Percentiles rank a stretch among this genome's conserved stretches.
phyloP scores from a whole-genome alignment of 2,888 invertebrate genomes.

The Esperia sulphurella region DNA sequence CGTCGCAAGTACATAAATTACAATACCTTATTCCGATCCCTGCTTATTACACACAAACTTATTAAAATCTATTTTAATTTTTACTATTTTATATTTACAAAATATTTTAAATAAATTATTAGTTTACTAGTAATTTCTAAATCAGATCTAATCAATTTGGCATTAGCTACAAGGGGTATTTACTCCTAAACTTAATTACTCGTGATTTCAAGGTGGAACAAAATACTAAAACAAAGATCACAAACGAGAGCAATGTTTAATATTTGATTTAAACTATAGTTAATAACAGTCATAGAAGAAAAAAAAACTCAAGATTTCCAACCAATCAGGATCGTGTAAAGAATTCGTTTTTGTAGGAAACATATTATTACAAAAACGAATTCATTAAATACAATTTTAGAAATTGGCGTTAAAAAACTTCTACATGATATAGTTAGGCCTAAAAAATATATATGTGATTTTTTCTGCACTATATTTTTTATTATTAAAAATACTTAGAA shows the following conservation, averaged over 20 bases:
- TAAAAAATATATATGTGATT: background rate
- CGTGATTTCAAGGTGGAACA: background rate
- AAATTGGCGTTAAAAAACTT: background rate
- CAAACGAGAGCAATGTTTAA: too few species aligned
- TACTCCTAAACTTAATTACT: background rate
- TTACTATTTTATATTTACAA: background rate
- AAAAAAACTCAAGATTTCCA: too few species aligned
- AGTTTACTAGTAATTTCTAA: background rate
- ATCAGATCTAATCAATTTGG: background rate
- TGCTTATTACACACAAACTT: too few species aligned
- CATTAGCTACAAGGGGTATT: background rate
- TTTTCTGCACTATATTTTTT: background rate
- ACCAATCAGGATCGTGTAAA: too few species aligned
- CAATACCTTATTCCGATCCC: too few species aligned
- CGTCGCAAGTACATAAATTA: too few species aligned
- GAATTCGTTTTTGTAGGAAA: too few species aligned
- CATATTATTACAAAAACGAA: too few species aligned
- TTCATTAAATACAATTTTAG: background rate
- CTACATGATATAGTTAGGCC: background rate
- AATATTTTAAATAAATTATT: background rate
- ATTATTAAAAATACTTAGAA: background rate
- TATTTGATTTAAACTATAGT: too few species aligned
- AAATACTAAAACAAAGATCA: too few species aligned
- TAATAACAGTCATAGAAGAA: too few species aligned
- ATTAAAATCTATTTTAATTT: background rate